Evolutionary conservation across 2,888 invertebrate species (phyloP).

Genomic region (Eulithis testata): DNA sequence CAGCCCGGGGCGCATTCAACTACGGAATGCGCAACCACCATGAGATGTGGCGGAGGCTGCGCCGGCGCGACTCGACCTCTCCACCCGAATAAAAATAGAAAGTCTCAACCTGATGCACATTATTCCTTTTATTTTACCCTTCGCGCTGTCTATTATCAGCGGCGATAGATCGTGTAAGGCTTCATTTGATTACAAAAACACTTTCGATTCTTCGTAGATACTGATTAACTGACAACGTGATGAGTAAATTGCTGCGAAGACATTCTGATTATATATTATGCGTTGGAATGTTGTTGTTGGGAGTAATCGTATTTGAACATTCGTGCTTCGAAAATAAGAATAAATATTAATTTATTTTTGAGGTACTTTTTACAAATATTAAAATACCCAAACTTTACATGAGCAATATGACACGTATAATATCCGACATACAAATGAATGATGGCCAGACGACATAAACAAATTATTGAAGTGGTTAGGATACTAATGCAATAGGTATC

Average conservation of each 20-base stretch:
- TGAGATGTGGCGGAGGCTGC: constrained; percentile 70
- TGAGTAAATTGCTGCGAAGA: constrained; percentile 39
- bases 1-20: constrained; percentile 74
- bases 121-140: constrained; percentile 79
- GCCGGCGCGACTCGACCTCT: constrained; percentile 70
- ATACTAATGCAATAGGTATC: too few species aligned
- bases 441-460: neutral
- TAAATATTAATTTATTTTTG: neutral
- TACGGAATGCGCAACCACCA: constrained; percentile 77
- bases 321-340: neutral
- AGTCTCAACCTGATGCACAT: constrained; percentile 72
- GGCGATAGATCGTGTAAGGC: constrained; percentile 62
- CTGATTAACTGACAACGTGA: constrained; percentile 38
- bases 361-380: too few species aligned
- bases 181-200: constrained; percentile 62
- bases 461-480: neutral
- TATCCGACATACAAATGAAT: too few species aligned
- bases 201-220: constrained; percentile 59
- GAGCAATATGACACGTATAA: too few species aligned
- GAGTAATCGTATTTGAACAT: constrained; percentile 12
- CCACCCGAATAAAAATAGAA: constrained; percentile 82
- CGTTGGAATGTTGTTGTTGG: constrained; percentile 29
- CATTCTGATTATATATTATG: constrained; percentile 39
- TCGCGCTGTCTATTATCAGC: constrained; percentile 68
- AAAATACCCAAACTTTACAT: too few species aligned